Conservation (phyloP, 2,888 invertebrate genomes). For the Polyploca ridens region DNA sequence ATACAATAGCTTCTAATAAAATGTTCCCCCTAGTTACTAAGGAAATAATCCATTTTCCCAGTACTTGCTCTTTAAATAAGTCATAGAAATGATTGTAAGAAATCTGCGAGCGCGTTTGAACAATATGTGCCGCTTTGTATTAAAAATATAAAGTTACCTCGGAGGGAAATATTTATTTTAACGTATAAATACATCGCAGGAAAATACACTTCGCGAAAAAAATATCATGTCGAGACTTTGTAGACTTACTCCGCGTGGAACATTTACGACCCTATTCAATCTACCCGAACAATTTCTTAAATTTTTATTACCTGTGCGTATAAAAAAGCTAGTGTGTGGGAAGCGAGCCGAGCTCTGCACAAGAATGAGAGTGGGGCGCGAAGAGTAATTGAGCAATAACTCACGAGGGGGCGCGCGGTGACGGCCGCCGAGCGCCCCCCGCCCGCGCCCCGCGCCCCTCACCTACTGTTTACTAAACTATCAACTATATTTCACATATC, state of each 20-base stretch:
- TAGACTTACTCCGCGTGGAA: conserved; percentile 21
- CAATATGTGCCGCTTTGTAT: neutral
- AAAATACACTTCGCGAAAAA: neutral
- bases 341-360: conserved; percentile 18
- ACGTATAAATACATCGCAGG: neutral
- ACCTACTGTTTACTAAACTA: neutral
- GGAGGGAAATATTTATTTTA: neutral
- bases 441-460: neutral
- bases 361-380: conserved; percentile 14
- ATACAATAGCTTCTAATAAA: neutral
- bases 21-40: neutral
- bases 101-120: neutral
- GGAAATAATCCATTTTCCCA: neutral
- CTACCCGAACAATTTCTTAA: conserved; percentile 35
- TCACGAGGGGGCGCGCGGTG: conserved; percentile 18
- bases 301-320: conserved; percentile 36
- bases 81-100: neutral
- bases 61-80: neutral
- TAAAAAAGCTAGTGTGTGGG: conserved; percentile 24
- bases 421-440: neutral
- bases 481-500: conserved; percentile 4
- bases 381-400: conserved; percentile 36
- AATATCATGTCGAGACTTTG: neutral
- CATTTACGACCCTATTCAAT: conserved; percentile 28
- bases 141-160: conserved; percentile 4